Evolutionary conservation across 2,113 vertebrate genomes (phyloP).

Genomic region (Etheostoma cragini): DNA sequence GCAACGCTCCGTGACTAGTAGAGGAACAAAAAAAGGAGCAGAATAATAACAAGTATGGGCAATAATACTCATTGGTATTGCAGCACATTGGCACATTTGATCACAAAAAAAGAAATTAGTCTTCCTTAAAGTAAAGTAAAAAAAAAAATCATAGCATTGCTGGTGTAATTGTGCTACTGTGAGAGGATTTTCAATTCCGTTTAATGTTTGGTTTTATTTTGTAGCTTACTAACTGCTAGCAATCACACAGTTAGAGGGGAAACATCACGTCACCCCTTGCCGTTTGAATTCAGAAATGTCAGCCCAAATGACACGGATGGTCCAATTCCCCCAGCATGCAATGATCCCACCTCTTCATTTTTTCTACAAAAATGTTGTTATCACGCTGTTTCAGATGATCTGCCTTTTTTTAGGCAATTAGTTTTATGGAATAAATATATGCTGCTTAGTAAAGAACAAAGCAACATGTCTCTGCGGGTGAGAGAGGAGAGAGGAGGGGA

Average conservation of each 20-base stretch:
- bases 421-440: background rate
- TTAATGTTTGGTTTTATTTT: background rate
- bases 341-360: constrained; percentile 6
- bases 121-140: background rate
- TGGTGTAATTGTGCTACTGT: background rate
- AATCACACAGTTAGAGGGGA: background rate
- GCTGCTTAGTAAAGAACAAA: constrained; percentile 24
- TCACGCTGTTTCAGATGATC: constrained; percentile 43
- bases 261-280: constrained; percentile 15
- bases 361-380: background rate
- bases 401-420: constrained; percentile 12
- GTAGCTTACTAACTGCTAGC: background rate
- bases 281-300: constrained; percentile 30
- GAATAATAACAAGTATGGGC: too few relatives aligned
- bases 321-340: background rate
- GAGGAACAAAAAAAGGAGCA: too few relatives aligned
- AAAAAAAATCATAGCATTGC: background rate
- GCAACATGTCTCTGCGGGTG: constrained; percentile 9
- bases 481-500: constrained; percentile 1
- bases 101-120: background rate
- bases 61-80: too few relatives aligned
- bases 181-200: background rate
- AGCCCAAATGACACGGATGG: constrained; percentile 12
- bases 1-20: too few relatives aligned
- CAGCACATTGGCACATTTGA: too few relatives aligned